Evolutionary conservation across 2,797 vertebrate genomes (phyloP), one percentile per base, ranked within the genome.

Genomic region (Hephaestus fuliginosus): DNA sequence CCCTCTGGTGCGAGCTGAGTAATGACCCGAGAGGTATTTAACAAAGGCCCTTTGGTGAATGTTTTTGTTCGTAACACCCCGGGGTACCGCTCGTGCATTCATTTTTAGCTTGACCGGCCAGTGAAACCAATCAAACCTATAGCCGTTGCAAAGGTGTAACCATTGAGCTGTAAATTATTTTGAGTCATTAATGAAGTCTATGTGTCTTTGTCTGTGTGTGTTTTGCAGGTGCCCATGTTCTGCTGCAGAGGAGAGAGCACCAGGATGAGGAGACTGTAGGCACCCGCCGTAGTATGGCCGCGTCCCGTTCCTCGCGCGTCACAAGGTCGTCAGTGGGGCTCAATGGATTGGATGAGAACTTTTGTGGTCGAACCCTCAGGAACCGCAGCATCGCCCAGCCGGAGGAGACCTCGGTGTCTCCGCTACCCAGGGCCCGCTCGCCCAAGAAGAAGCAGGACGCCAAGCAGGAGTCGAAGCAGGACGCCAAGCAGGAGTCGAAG

Each of bases 241-340:
- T 95, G 95, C 94, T 88, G 93, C 96, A 95, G 95, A 94, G 97
- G 97, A 98, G 96, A 95, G 96, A 93, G 97, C 97, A 96, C 96
- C 97, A 99, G 90, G 93, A 98, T 98, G 98, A 97, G 95, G 97
- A 97, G 96, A 95, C 96, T 95, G 94, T 99, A 98, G 97, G 97
- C 96, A 95, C 94, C 96, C 93, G 96, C 97, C 97, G 93, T 98
- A 99, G 97, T 95, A 99, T 99, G 98, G 98, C 98, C 98, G 96
- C 98, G 96, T 97, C 98, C 96, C 97, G 98, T 95, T 99, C 98
- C 94, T 98, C 98, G 93, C 98, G 98, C 83, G 98, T 99, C 95
- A 99, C 98, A 97, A 98, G 98, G 97, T 99, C 98, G 96, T 99
- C 98, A 96, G 98, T 99, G 94, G 98, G 98, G 93, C 97, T 98